Percentiles rank a stretch among this genome's conserved stretches.
phyloP scores from a whole-genome alignment of 2,113 vertebrate genomes.

The Ivindomyrus marchei region DNA sequence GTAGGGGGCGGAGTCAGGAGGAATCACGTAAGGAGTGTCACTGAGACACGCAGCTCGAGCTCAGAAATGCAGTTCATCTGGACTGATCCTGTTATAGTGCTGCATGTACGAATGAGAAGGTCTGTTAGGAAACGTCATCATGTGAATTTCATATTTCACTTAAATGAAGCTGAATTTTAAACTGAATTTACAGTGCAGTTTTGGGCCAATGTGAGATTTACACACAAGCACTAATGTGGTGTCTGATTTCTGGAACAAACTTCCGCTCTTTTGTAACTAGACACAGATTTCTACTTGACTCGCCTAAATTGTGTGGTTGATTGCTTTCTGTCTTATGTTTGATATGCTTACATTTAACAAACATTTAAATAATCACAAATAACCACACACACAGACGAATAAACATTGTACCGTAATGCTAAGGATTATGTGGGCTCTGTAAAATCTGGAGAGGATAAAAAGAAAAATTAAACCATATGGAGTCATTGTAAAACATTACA shows the following conservation, averaged over 20 bases:
- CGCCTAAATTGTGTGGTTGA: not conserved
- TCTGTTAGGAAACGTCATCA: not conserved
- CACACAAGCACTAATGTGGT: not conserved
- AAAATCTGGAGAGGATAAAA: not conserved
- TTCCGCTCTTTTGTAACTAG: not conserved
- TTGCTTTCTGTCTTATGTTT: not conserved
- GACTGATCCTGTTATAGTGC: not conserved
- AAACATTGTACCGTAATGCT: not conserved
- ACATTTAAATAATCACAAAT: not conserved
- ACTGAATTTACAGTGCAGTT: not conserved
- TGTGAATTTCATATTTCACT: not conserved
- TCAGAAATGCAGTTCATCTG: not conserved
- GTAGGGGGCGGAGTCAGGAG: not conserved
- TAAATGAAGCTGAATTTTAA: not conserved
- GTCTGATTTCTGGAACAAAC: not conserved
- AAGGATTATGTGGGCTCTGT: not conserved
- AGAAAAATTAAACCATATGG: not conserved
- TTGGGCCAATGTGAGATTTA: not conserved
- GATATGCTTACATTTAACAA: not conserved
- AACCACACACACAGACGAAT: not conserved
- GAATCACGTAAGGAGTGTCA: not conserved
- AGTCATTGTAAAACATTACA: not conserved
- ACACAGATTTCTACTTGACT: not conserved
- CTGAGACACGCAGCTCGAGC: not conserved
- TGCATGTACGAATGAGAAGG: not conserved